These are phyloP conservation scores for Mirza zaza DNA, from an alignment of 2,113 vertebrate genomes.

Conservation along the genomic window DNA sequence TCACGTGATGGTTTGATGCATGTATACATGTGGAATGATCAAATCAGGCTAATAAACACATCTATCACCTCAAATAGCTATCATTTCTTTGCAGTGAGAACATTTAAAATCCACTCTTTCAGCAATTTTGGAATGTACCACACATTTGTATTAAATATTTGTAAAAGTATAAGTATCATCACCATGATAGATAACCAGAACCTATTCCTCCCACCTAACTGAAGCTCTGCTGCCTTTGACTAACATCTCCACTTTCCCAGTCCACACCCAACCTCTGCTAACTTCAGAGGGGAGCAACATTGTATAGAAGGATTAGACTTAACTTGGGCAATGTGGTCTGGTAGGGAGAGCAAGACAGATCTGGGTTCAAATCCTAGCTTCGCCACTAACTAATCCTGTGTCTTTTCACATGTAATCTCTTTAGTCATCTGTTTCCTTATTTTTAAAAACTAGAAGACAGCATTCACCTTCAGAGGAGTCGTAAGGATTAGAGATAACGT, in stretches of 20 bases:
- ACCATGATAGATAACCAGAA: not conserved
- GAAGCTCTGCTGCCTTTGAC: not conserved
- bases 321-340: not conserved
- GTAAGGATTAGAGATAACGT: not conserved
- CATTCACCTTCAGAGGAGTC: not conserved
- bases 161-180: too few relatives aligned
- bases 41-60: not conserved
- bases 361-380: not conserved
- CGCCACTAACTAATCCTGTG: not conserved
- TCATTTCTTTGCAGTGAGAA: not conserved
- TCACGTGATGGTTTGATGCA: not conserved
- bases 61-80: not conserved
- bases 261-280: not conserved
- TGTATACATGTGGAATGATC: not conserved
- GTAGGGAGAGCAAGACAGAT: not conserved
- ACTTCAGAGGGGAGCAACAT: not conserved
- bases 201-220: not conserved
- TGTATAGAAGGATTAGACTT: not conserved
- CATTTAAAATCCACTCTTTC: not conserved
- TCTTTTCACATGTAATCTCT: not conserved
- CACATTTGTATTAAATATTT: not conserved
- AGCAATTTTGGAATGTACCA: not conserved
- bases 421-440: not conserved
- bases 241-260: not conserved
- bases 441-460: not conserved